Evolutionary conservation across 2,888 invertebrate genomes (phyloP), one percentile per base, ranked within the genome.

Genomic region (Diaphora mendica): DNA sequence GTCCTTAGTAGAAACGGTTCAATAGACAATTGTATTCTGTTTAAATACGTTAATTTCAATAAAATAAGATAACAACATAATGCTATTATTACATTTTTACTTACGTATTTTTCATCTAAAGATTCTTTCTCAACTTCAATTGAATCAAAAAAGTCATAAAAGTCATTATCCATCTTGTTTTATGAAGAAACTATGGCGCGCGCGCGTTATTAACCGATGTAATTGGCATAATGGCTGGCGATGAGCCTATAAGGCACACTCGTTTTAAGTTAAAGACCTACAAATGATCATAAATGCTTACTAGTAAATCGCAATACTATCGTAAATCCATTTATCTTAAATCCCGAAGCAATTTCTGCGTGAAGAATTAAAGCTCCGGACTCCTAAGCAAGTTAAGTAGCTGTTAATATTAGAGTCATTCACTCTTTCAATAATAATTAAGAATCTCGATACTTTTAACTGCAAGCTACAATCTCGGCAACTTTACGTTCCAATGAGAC

Each of bases 331-430:
- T 65, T 67, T 42, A 26, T 44, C 42, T 15, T 67, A 5, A 67
- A 68, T 30, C n/a, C 8, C 23, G 17, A 42, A 23, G 33, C n/a
- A 13, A 39, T 65, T 65, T 65, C 23, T 65, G 64, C 39, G 35
- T 65, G 13, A 65, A 65, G n/a, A 65, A 65, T 39, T 39, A n/a
- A 33, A 65, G 64, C 23, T 20, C 55, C 55, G 17, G 8, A 59
- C 39, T 17, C 35, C 79, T 79, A 77, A 72, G 66, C 71, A 72
- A 72, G 65, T 75, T 77, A 82, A 79, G 66, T 62, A 82, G 69
- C 77, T 76, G 76, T 84, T 80, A 84, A 82, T 80, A 80, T 84
- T 72, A 75, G 84, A 78, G 77, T 80, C 74, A 78, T 82, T 78
- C 75, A 64, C 64, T 55, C 75, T 26, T 68, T 73, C 75, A 78